A percentile compares a stretch with the other conserved stretches of the same genome.
Evolutionary conservation across 92 coral and sea anemone species (phyloP).

Genomic region (Parazoanthus darwini): DNA sequence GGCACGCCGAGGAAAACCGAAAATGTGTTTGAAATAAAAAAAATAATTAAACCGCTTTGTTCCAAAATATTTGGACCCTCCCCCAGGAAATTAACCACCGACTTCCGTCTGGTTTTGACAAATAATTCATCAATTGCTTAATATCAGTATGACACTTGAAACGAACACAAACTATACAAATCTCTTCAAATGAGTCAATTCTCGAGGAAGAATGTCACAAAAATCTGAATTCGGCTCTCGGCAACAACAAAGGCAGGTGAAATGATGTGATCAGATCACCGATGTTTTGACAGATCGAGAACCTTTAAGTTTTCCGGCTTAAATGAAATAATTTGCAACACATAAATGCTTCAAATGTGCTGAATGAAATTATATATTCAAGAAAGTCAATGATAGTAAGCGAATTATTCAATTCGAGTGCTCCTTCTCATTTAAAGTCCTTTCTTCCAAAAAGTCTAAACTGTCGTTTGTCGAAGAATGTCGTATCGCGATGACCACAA

Average conservation of each 20-base stretch:
- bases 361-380: neutral
- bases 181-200: neutral
- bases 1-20: constrained; percentile 9
- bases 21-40: constrained; percentile 10
- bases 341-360: neutral
- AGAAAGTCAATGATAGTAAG: neutral
- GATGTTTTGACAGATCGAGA: constrained; percentile 14
- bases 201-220: too few species aligned
- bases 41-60: constrained; percentile 28
- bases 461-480: neutral
- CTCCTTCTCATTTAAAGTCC: too few species aligned
- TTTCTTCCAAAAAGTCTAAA: too few species aligned
- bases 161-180: neutral
- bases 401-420: too few species aligned
- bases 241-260: neutral
- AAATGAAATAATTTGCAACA: neutral
- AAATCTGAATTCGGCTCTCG: neutral
- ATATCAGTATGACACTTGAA: neutral
- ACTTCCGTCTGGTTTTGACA: constrained; percentile 4
- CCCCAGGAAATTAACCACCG: constrained; percentile 23
- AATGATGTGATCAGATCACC: neutral
- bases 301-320: neutral
- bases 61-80: constrained; percentile 31
- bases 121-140: constrained; percentile 24
- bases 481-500: neutral